Evolutionary conservation across 2,888 invertebrate species (phyloP).

Genomic region (Sphaerophoria rueppellii): DNA sequence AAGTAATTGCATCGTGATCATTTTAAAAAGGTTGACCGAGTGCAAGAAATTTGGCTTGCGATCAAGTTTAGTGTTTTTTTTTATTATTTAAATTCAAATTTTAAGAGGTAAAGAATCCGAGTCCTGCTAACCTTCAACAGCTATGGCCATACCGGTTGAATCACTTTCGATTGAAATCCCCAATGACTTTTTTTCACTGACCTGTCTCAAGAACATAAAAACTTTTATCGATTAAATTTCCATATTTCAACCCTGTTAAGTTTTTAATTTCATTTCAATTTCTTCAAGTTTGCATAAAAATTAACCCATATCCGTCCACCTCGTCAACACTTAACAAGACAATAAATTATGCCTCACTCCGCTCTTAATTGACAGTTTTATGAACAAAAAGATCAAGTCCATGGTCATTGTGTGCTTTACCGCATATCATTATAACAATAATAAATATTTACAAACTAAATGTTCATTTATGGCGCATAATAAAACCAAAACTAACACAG

Average conservation of each 20-base stretch:
- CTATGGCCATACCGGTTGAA: neutral
- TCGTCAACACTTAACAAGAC: constrained; percentile 3
- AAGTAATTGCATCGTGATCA: too few species aligned
- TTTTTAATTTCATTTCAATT: neutral
- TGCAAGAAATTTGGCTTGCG: too few species aligned
- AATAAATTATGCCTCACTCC: constrained; percentile 4
- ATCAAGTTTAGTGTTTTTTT: too few species aligned
- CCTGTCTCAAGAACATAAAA: constrained; percentile 11
- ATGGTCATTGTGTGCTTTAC: constrained; percentile 49
- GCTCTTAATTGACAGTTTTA: constrained; percentile 27
- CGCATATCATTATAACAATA: constrained; percentile 13
- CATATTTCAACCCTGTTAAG: neutral
- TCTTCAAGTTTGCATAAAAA: neutral
- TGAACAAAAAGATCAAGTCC: constrained; percentile 57
- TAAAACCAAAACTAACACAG: constrained; percentile 4
- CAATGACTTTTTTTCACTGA: constrained; percentile 9
- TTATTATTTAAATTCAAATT: too few species aligned
- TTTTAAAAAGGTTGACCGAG: too few species aligned
- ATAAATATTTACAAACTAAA: neutral
- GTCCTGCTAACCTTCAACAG: too few species aligned
- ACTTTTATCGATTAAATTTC: neutral
- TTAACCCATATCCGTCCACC: neutral
- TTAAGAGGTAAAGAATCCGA: too few species aligned
- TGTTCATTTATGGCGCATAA: constrained; percentile 31
- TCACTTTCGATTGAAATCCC: neutral